Conservation (phyloP, 2,888 invertebrate species). For the Dynastes maya region DNA sequence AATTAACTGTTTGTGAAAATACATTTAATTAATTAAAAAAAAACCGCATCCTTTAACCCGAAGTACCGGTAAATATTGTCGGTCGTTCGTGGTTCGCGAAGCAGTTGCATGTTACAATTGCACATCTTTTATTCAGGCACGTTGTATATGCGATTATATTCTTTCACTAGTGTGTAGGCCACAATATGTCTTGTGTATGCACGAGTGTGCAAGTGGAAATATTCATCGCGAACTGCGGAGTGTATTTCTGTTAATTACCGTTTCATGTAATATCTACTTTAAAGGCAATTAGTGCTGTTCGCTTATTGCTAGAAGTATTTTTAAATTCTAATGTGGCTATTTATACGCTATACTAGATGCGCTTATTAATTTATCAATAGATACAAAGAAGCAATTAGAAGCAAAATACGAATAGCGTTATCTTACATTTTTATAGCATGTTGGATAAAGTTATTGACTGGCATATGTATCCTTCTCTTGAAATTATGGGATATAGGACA, state of each 20-base stretch:
- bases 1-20: constrained; percentile 26
- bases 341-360: not conserved
- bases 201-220: not conserved
- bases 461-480: too few relatives aligned
- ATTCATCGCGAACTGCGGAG: not conserved
- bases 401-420: not conserved
- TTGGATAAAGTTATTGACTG: too few relatives aligned
- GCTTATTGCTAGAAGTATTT: not conserved
- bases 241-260: constrained; percentile 10
- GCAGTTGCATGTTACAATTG: constrained; percentile 25
- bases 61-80: not conserved
- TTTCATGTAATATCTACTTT: not conserved
- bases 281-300: not conserved
- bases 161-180: not conserved
- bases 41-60: not conserved
- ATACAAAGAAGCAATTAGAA: not conserved
- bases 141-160: not conserved
- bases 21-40: constrained; percentile 19
- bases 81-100: not conserved
- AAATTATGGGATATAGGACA: too few relatives aligned
- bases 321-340: not conserved
- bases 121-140: constrained; percentile 28
- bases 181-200: not conserved
- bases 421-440: not conserved
- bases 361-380: not conserved